Base-by-base conservation (phyloP, 2,797 vertebrate genomes). In the Xerus rutilus region DNA sequence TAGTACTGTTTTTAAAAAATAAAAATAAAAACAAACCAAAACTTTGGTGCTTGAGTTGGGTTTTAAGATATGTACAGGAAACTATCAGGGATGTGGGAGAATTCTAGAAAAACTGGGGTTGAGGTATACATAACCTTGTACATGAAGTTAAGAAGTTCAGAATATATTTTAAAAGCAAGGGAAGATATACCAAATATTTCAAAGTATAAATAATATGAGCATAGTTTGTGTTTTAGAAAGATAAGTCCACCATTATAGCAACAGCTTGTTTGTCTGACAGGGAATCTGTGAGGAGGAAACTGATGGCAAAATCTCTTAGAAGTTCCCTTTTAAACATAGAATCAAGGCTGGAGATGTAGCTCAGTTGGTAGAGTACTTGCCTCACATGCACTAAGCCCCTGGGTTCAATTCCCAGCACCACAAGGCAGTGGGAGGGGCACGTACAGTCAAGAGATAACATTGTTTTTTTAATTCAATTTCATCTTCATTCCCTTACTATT, bases 141-240 rank as follows among this genome's bases (percentile, higher is more conserved):
- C 1, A 82, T 35, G 18, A 89, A 78, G 23, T 78, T 52, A 74
- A 88, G 88, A 30, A 52, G 32, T 28, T 88, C 45, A 79, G 10
- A 64, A 45, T 49, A 39, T 43, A 88, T 82, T 85, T 93, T 95
- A 92, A 95, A 90, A 35, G 32, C 14, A 92, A 73, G 57, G 93
- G 9, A 5, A 78, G 25, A 43, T 28, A 32, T 67, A n/a, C 1
- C 3, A 21, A 65, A 62, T 1, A 74, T 1, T 74, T 94, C 52
- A 32, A 93, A 73, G 18, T 82, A 69, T 47, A 11, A 79, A 85
- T 77, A 57, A 52, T 9, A 64, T 35, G 28, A 67, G 18, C 30
- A 20, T 23, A 35, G 3, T 8, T 8, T 59, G 25, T 85, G 49
- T 45, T 84, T 96, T 57, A 73, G 7, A 81, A 86, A 89, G n/a